Percentiles rank a stretch among this genome's conserved stretches.
Conservation (phyloP, 2,888 invertebrate genomes). For the Mycalesis mineus region DNA sequence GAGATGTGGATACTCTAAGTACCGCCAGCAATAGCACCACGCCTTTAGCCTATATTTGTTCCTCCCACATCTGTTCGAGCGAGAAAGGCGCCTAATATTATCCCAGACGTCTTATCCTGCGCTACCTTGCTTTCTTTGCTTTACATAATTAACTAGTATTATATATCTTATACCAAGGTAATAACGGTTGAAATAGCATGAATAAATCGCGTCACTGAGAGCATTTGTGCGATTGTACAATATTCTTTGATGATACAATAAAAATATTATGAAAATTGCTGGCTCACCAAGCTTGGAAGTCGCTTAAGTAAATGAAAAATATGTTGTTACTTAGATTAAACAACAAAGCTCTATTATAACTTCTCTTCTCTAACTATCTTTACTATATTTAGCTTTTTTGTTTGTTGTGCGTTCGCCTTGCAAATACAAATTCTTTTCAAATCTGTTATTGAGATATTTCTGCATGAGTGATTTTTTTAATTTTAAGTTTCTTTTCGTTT, state of each 20-base stretch:
- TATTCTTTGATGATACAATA: conserved; percentile 4
- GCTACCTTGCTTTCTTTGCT: conserved; percentile 17
- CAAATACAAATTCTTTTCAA: too few species aligned
- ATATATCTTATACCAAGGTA: not conserved
- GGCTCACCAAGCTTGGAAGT: not conserved
- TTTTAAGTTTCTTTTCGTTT: too few species aligned
- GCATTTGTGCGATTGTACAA: not conserved
- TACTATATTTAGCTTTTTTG: too few species aligned
- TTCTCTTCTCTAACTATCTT: too few species aligned
- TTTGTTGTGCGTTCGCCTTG: too few species aligned
- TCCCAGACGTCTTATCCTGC: conserved; percentile 32
- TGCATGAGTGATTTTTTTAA: too few species aligned
- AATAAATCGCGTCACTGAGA: too few species aligned
- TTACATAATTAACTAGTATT: not conserved
- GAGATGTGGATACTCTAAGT: too few species aligned
- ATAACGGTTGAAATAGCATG: not conserved
- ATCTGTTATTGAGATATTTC: too few species aligned
- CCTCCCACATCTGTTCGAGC: conserved; percentile 27
- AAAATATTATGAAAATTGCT: not conserved
- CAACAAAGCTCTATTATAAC: too few species aligned
- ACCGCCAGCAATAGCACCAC: not conserved
- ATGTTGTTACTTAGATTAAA: too few species aligned
- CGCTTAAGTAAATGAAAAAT: not conserved
- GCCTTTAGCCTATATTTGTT: conserved; percentile 22
- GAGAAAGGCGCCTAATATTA: conserved; percentile 33